Base-by-base conservation (phyloP, 2,797 vertebrate species). In the Streptopelia turtur region DNA sequence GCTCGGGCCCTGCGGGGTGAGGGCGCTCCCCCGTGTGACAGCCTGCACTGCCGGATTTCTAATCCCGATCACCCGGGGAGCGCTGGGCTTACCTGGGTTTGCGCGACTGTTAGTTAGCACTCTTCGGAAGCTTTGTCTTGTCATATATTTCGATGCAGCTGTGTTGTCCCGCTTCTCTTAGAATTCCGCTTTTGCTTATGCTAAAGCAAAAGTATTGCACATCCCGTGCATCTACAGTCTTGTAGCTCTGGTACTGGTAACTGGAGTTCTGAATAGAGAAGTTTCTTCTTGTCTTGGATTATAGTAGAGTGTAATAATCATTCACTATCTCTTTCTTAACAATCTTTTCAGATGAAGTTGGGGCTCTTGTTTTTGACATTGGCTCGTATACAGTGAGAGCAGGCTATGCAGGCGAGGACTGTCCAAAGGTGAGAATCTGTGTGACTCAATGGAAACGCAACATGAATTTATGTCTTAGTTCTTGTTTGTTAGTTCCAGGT, bases 361-460 rank as follows among this genome's bases (percentile, higher is more conserved):
- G 99, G 77, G 99, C 99, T 53, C 98, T 99, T 96, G 99, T 99
- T 92, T 99, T 99, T 90, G 99, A 99, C 97, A 99, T 99, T 64
- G 99, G 99, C 87, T 99, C 99, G 1, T 99, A 99, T 90, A 99
- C 99, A 5, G 99, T 99, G 75, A 98, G 99, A 98, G 99, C 99
- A 90, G 99, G 99, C 89, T 99, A 99, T 92, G 99, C 99, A 35
- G 99, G 99, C 68, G 99, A 99, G 97, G 99, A 99, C 96, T 99
- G 99, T 97, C 99, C 99, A 66, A 99, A 99, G 98, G 99, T 99
- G 98, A 98, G 97, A 68, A 49, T 39, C 30, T 61, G 11, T 25
- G 52, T 66, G 43, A 16, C 45, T 87, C 6, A 0, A 2, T 50
- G 30, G 17, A 61, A 69, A 35, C 39, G 11, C 17, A 37, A 1